Percentiles rank a stretch among this genome's conserved stretches.
Evolutionary conservation across 1,140 invertebrate genomes (phyloP).

Genomic region (Melitaea cinxia): DNA sequence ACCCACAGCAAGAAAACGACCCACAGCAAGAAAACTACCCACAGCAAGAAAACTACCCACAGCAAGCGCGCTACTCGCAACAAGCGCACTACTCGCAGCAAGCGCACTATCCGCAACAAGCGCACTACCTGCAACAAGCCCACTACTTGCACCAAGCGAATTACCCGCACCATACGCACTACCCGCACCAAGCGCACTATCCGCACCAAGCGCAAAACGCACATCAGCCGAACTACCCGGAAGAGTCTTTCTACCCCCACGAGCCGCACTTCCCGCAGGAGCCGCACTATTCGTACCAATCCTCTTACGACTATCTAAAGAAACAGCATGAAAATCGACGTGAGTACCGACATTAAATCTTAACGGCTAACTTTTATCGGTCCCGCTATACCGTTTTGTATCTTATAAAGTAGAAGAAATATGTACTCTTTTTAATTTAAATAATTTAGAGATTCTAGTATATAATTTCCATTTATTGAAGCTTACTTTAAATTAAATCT

Average conservation of each 20-base stretch:
- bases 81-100: too few relatives aligned
- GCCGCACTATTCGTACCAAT: background rate
- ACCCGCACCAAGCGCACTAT: background rate
- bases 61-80: too few relatives aligned
- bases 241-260: background rate
- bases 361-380: background rate
- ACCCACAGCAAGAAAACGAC: too few relatives aligned
- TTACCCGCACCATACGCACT: background rate
- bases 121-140: background rate
- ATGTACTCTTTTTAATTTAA: too few relatives aligned
- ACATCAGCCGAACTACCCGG: background rate
- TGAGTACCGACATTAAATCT: conserved; percentile 15
- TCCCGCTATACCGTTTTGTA: background rate
- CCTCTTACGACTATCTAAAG: conserved; percentile 12
- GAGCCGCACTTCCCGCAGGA: background rate
- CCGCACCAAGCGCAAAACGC: too few relatives aligned
- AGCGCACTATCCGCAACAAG: too few relatives aligned
- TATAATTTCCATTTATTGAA: too few relatives aligned
- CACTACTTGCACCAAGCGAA: background rate
- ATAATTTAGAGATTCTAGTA: too few relatives aligned
- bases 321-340: conserved; percentile 1
- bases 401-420: background rate
- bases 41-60: too few relatives aligned
- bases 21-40: too few relatives aligned
- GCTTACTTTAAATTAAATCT: too few relatives aligned